These are phyloP conservation scores for Trachymyrmex septentrionalis DNA, from an alignment of 1,140 invertebrate species.

Conservation along the genomic window DNA sequence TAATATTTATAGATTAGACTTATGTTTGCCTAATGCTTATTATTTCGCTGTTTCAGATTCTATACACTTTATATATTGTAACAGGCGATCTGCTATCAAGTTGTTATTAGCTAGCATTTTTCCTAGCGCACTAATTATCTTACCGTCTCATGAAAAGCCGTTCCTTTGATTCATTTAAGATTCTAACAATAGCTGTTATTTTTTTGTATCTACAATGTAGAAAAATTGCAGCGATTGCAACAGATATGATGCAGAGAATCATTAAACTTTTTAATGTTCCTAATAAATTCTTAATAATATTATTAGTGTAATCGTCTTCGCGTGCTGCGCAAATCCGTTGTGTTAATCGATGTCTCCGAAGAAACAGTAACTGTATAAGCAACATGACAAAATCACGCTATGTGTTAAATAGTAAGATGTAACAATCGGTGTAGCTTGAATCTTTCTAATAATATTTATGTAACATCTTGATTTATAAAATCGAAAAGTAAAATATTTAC, in stretches of 20 bases:
- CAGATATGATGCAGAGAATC: not conserved
- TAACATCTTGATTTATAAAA: not conserved
- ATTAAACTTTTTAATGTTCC: constrained; percentile 7
- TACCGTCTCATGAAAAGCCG: constrained; percentile 17
- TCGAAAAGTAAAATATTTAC: not conserved
- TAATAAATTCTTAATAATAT: constrained; percentile 23
- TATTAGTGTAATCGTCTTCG: not conserved
- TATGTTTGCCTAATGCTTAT: not conserved
- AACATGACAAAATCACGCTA: not conserved
- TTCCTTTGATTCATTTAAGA: not conserved
- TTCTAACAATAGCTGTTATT: not conserved
- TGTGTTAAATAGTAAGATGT: not conserved
- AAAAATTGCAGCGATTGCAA: not conserved
- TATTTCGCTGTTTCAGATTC: constrained; percentile 16
- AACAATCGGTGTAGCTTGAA: not conserved
- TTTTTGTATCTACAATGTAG: not conserved
- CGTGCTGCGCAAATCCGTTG: not conserved
- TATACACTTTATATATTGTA: constrained; percentile 1
- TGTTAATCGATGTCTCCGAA: not conserved
- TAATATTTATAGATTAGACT: not conserved
- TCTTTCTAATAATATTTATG: not conserved
- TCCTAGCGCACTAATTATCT: constrained; percentile 37
- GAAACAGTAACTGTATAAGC: not conserved
- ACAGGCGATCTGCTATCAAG: not conserved
- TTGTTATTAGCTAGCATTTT: constrained; percentile 7